Conservation (phyloP, 1,140 invertebrate species). For the Octopus sinensis region DNA sequence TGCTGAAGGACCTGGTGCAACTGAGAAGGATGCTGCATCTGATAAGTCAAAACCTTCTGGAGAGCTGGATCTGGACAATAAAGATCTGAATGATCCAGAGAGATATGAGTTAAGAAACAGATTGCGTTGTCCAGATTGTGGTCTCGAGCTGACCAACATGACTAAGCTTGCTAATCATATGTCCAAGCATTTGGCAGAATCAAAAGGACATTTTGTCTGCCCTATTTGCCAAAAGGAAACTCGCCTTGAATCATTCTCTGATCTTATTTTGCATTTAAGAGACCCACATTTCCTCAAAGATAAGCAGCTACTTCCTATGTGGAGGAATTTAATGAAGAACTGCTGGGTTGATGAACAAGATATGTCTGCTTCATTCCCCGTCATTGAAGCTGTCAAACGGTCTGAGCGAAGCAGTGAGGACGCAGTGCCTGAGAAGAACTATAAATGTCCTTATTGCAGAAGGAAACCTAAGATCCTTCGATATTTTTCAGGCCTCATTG, state of each 20-base stretch:
- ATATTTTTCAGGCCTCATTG: constrained; percentile 10
- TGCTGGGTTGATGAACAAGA: constrained; percentile 3
- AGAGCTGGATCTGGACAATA: neutral
- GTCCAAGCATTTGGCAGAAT: neutral
- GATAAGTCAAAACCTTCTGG: neutral
- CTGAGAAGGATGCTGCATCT: neutral
- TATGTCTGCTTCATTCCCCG: constrained; percentile 1
- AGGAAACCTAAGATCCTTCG: neutral
- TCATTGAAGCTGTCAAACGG: neutral
- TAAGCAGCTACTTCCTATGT: constrained; percentile 3
- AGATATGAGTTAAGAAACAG: constrained; percentile 3
- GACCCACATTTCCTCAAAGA: constrained; percentile 8
- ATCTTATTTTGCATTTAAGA: constrained; percentile 1
- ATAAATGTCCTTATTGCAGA: constrained; percentile 1
- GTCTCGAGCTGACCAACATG: neutral
- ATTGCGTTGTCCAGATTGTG: neutral
- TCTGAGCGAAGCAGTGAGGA: neutral
- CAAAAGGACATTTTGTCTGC: constrained; percentile 3
- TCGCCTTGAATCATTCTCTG: constrained; percentile 3
- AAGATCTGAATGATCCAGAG: neutral
- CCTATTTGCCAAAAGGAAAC: constrained; percentile 3
- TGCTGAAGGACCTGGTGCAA: neutral
- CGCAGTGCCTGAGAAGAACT: neutral
- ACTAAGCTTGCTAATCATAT: neutral
- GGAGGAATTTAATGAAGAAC: neutral